Evolutionary conservation across 2,888 invertebrate species (phyloP), one percentile per base, ranked within the genome.

Genomic region (Morpho achilles): DNA sequence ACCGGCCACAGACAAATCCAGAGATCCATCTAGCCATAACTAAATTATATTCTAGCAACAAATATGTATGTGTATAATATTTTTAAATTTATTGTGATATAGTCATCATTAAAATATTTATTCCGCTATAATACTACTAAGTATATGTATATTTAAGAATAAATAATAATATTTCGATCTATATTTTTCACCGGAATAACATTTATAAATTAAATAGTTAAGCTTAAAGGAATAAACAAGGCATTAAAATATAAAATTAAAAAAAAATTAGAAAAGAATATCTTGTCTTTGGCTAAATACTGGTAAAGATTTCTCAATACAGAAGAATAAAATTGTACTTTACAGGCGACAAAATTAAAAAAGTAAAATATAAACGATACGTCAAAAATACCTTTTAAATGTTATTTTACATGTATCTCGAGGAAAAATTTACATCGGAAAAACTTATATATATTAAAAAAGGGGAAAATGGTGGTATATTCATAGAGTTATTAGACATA

Each of bases 261-360:
- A 47, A n/a, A 41, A 58, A 70, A 70, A 69, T 71, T 71, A 73
- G 10, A 69, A 72, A 70, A 69, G 72, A 72, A 69, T 73, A 70
- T 73, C 69, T 76, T 68, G 67, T 86, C 86, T 87, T 87, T 87
- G 87, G 87, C 74, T 76, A 77, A 75, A 65, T 68, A 68, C 69
- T 67, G 67, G 68, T 68, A 64, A 71, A 64, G 71, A 76, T 48
- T 54, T 50, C 46, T 10, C 45, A 16, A 39, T 49, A 39, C 40
- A 44, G 67, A 73, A 70, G 64, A 60, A 68, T 66, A 70, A 72
- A 73, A 78, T 85, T 87, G 87, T 85, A 87, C 85, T 84, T 72
- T 70, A 76, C 82, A 87, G 86, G 84, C 74, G 67, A 72, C 65
- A 65, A 63, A 62, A 61, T n/a, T 32, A 54, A 54, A 49, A 58